Evolutionary conservation across 2,113 vertebrate genomes (phyloP).

Genomic region (Urocitellus parryii): DNA sequence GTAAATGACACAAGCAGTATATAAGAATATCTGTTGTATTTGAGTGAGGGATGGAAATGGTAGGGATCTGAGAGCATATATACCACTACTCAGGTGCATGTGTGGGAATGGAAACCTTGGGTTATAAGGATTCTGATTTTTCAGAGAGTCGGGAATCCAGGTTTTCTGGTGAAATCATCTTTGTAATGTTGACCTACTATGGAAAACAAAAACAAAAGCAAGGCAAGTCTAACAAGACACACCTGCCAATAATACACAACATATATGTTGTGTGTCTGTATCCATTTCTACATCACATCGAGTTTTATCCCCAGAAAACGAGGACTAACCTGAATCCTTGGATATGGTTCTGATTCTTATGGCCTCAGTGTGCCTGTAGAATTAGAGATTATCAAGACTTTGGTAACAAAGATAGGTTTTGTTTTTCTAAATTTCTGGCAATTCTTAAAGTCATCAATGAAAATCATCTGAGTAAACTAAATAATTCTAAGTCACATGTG

Average conservation of each 20-base stretch:
- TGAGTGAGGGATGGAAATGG: not conserved
- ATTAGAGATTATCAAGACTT: not conserved
- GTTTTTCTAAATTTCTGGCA: slow-evolving; percentile 42
- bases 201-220: not conserved
- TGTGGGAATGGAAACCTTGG: not conserved
- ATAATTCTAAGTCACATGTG: not conserved
- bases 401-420: not conserved
- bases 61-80: not conserved
- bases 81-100: not conserved
- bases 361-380: not conserved
- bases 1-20: not conserved
- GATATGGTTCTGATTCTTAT: not conserved
- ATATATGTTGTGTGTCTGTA: not conserved
- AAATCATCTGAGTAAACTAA: not conserved
- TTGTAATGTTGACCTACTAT: not conserved
- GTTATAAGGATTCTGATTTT: not conserved
- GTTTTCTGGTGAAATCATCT: not conserved
- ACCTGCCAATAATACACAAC: not conserved
- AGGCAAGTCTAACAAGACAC: not conserved
- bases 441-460: not conserved
- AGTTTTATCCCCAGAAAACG: not conserved
- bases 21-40: not conserved
- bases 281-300: not conserved
- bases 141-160: not conserved
- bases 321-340: not conserved